phyloP scores from a whole-genome alignment of 2,113 vertebrate species.

The Phaetusa simplex region DNA sequence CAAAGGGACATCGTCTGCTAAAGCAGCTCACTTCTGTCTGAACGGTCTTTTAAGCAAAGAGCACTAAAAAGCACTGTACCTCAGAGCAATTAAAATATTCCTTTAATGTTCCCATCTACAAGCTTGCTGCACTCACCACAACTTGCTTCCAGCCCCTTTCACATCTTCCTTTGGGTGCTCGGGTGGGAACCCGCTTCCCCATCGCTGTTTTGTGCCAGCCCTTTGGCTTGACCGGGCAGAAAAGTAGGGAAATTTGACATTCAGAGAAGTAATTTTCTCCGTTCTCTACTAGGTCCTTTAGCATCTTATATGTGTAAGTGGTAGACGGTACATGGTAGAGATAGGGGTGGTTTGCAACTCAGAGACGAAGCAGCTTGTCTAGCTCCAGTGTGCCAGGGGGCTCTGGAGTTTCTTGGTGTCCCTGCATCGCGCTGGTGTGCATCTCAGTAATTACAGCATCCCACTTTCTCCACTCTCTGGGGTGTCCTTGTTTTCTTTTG shows the following conservation, averaged over 20 bases:
- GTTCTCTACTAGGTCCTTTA: not conserved
- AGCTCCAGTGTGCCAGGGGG: not conserved
- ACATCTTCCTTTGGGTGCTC: not conserved
- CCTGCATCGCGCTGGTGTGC: not conserved
- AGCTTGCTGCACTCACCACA: not conserved
- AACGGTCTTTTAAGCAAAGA: not conserved
- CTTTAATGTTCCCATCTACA: not conserved
- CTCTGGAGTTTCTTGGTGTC: not conserved
- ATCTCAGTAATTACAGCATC: not conserved
- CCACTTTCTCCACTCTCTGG: not conserved
- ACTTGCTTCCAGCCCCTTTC: not conserved
- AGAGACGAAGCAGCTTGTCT: not conserved
- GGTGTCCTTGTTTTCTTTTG: not conserved
- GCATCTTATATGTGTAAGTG: accelerated
- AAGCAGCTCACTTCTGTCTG: not conserved
- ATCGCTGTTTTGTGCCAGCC: not conserved
- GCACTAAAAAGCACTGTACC: not conserved
- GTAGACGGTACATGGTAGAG: not conserved
- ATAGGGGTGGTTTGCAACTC: not conserved
- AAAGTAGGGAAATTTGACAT: not conserved
- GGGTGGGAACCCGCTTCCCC: not conserved
- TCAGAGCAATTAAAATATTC: not conserved
- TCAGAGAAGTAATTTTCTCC: not conserved
- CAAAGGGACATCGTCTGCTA: not conserved
- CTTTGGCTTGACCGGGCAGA: not conserved